Conservation (phyloP, 2,113 vertebrate species). For the Campylomormyrus numenius region DNA sequence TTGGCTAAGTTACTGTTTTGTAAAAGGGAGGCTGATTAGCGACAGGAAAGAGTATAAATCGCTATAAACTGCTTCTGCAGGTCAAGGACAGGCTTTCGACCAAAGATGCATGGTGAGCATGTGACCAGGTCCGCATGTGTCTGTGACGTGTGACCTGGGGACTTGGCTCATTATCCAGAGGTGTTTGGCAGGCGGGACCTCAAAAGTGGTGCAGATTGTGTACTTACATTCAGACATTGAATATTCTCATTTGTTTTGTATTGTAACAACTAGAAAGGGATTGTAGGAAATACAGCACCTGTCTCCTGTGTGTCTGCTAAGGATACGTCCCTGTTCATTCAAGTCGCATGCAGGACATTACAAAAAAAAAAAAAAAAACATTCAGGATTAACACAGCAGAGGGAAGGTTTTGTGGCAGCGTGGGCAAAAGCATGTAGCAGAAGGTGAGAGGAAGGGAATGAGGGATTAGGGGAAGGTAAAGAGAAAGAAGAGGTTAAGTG, state of each 20-base stretch:
- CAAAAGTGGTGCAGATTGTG: background rate
- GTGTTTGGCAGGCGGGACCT: background rate
- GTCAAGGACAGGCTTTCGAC: slow-evolving; percentile 23
- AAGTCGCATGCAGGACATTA: background rate
- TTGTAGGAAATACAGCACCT: background rate
- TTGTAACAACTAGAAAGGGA: background rate
- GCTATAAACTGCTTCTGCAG: slow-evolving; percentile 23
- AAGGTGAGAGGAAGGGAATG: slow-evolving; percentile 36
- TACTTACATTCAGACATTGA: background rate
- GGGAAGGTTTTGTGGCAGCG: slow-evolving; percentile 15
- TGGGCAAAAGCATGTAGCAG: slow-evolving; percentile 45
- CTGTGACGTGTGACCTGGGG: background rate
- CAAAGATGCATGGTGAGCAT: slow-evolving; percentile 19
- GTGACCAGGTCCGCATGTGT: background rate
- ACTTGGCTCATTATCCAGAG: background rate
- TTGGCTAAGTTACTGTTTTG: background rate
- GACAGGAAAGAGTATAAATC: background rate
- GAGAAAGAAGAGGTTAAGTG: slow-evolving; percentile 28
- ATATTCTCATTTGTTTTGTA: background rate
- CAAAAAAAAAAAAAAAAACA: background rate
- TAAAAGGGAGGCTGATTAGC: background rate
- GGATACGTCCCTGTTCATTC: background rate
- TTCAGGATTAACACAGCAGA: background rate
- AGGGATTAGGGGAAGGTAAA: background rate
- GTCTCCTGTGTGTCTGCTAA: background rate